These are phyloP conservation scores for Dolichotis patagonum DNA, from an alignment of 2,113 vertebrate genomes.

Conservation along the genomic window DNA sequence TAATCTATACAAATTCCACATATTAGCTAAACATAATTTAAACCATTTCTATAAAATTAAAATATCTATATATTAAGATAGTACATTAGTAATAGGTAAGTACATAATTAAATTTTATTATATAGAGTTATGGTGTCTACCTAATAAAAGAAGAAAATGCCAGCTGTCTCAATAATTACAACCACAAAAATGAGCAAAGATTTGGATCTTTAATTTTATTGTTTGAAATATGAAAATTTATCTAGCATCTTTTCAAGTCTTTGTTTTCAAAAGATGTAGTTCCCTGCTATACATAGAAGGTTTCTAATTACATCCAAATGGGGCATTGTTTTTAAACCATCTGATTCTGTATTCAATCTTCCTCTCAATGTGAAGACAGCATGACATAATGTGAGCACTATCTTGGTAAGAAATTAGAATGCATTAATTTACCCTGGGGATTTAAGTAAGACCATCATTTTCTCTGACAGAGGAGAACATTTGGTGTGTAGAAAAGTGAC, in stretches of 20 bases:
- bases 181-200: conserved; percentile 35
- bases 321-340: conserved; percentile 9
- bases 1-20: background rate
- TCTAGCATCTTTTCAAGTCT: background rate
- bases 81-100: background rate
- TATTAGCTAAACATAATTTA: background rate
- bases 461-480: conserved; percentile 44
- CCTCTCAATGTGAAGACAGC: conserved; percentile 60
- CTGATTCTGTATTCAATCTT: conserved; percentile 55
- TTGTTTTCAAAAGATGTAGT: conserved; percentile 52
- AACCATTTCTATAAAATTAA: background rate
- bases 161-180: conserved; percentile 65
- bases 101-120: conserved; percentile 37
- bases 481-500: background rate
- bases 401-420: conserved; percentile 53
- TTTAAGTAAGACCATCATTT: conserved; percentile 31
- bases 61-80: background rate
- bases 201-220: conserved; percentile 61
- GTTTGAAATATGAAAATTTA: conserved; percentile 40
- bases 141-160: conserved; percentile 46
- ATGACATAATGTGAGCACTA: conserved; percentile 7
- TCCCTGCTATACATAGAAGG: conserved; percentile 7
- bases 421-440: conserved; percentile 50
- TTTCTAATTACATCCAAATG: conserved; percentile 41
- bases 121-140: background rate